These are phyloP conservation scores for Entomobrya proxima DNA, from an alignment of 2,888 invertebrate species.

Conservation along the genomic window DNA sequence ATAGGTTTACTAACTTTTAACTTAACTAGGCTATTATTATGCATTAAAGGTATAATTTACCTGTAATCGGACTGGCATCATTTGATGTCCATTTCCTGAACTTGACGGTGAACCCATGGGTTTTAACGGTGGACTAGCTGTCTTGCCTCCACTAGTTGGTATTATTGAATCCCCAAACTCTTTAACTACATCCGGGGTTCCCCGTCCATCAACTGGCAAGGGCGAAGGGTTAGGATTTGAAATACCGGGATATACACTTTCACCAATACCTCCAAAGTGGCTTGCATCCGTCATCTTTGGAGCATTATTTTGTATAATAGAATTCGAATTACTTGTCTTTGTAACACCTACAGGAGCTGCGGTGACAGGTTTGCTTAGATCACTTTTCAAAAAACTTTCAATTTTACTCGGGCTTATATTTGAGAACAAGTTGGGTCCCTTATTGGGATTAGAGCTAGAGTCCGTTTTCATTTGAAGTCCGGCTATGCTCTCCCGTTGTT, in stretches of 20 bases:
- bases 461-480: neutral
- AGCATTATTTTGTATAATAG: slow-evolving; percentile 17
- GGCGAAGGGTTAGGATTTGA: neutral
- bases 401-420: slow-evolving; percentile 30
- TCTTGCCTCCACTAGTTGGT: neutral
- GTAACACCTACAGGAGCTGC: neutral
- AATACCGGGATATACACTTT: neutral
- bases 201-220: neutral
- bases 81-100: slow-evolving; percentile 66
- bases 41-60: too few species aligned
- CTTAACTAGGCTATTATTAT: too few species aligned
- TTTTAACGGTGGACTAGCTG: slow-evolving; percentile 47
- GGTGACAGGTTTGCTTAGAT: neutral
- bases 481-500: neutral
- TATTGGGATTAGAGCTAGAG: neutral
- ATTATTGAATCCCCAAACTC: neutral
- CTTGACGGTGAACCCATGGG: slow-evolving; percentile 51
- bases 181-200: neutral
- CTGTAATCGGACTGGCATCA: slow-evolving; percentile 73
- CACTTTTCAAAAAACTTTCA: slow-evolving; percentile 5
- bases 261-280: neutral
- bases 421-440: slow-evolving; percentile 25
- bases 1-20: too few species aligned
- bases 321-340: neutral
- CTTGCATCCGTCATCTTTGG: neutral